phyloP scores from a whole-genome alignment of 2,888 invertebrate genomes.

The Drosophila sordidula region DNA sequence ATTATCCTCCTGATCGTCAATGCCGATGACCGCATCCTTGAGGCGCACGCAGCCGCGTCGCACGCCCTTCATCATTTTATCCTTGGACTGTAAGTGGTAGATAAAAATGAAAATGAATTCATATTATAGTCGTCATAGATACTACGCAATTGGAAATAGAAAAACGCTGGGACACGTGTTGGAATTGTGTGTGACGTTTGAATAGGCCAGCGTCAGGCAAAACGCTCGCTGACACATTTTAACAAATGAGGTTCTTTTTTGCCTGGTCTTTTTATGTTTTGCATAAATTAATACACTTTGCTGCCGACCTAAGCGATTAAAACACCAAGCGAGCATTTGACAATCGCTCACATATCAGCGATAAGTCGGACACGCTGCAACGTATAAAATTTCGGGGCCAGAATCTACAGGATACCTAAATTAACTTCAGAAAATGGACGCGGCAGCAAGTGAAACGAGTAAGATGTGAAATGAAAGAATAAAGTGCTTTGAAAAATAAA shows the following conservation, averaged over 20 bases:
- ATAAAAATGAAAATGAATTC: neutral
- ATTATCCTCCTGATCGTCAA: slow-evolving; percentile 99
- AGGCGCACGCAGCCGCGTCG: slow-evolving; percentile 98
- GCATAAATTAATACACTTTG: slow-evolving; percentile 39
- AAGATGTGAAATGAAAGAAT: neutral
- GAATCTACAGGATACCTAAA: neutral
- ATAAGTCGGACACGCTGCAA: slow-evolving; percentile 41
- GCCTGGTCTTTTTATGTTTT: neutral
- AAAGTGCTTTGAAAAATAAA: neutral
- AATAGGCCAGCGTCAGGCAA: neutral
- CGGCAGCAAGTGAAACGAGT: slow-evolving; percentile 20
- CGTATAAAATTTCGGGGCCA: slow-evolving; percentile 6
- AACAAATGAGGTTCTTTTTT: slow-evolving; percentile 16
- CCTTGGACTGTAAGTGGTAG: slow-evolving; percentile 91
- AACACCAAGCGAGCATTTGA: slow-evolving; percentile 19
- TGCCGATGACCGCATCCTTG: slow-evolving; percentile 98
- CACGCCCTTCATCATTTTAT: slow-evolving; percentile 99
- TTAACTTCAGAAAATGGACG: slow-evolving; percentile 30
- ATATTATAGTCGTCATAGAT: too few relatives aligned
- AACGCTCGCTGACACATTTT: slow-evolving; percentile 23
- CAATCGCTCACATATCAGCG: slow-evolving; percentile 41
- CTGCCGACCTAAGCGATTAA: slow-evolving; percentile 20
- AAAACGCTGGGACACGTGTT: neutral
- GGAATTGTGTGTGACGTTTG: slow-evolving; percentile 25
- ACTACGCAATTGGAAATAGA: slow-evolving; percentile 8